Evolutionary conservation across 2,113 vertebrate species (phyloP).

Genomic region (Lycaon pictus): DNA sequence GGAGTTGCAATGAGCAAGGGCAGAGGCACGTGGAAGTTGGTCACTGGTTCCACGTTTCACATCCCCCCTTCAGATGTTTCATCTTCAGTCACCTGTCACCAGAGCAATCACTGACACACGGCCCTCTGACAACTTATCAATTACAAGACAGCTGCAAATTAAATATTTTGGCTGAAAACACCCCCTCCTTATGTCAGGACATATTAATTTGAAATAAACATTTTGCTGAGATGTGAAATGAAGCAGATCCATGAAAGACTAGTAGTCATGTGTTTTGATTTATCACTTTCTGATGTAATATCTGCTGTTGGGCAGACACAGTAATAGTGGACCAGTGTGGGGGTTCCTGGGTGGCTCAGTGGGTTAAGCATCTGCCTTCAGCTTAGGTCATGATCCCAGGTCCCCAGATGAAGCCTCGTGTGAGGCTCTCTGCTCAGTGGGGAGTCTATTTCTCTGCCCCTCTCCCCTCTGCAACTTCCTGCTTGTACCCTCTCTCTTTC

Average conservation of each 20-base stretch:
- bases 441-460: too few species aligned
- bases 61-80: background rate
- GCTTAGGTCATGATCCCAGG: too few species aligned
- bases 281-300: conserved; percentile 20
- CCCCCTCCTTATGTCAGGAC: conserved; percentile 74
- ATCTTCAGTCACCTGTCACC: conserved; percentile 59
- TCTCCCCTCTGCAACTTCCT: too few species aligned
- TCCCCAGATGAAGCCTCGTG: too few species aligned
- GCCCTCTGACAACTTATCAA: conserved; percentile 77
- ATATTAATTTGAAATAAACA: conserved; percentile 80
- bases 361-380: too few species aligned
- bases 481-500: too few species aligned
- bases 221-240: conserved; percentile 75
- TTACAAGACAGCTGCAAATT: conserved; percentile 73
- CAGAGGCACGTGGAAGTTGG: background rate
- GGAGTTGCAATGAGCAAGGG: background rate
- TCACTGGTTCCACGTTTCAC: background rate
- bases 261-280: conserved; percentile 59
- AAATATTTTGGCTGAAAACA: conserved; percentile 82
- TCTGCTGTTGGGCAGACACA: background rate
- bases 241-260: conserved; percentile 72
- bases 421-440: too few species aligned
- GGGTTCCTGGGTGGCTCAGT: too few species aligned
- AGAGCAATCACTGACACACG: conserved; percentile 69
- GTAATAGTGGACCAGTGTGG: background rate